Conservation (phyloP, 2,797 vertebrate species). For the Cryptoprocta ferox region DNA sequence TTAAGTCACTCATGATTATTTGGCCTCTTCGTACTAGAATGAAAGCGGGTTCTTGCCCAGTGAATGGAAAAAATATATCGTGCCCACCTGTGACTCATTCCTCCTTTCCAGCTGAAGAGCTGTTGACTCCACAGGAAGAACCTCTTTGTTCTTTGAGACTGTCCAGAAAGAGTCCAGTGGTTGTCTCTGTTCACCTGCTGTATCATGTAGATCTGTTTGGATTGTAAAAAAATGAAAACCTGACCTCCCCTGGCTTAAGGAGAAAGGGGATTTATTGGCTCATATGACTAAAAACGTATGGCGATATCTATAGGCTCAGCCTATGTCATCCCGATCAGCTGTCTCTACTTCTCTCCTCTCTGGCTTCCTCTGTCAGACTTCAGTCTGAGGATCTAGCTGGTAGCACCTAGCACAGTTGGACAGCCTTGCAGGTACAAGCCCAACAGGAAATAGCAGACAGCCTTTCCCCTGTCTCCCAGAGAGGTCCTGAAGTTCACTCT, state of each 20-base stretch:
- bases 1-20: neutral
- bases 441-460: neutral
- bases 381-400: neutral
- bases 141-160: conserved; percentile 15
- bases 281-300: neutral
- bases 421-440: neutral
- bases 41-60: neutral
- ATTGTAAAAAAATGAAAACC: neutral
- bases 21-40: neutral
- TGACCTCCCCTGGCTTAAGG: neutral
- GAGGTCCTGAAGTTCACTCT: neutral
- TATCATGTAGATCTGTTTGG: conserved; percentile 41
- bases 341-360: neutral
- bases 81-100: conserved; percentile 16
- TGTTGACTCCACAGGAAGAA: neutral
- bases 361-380: neutral
- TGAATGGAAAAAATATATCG: neutral
- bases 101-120: neutral
- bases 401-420: neutral
- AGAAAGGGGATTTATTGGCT: neutral
- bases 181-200: conserved; percentile 12
- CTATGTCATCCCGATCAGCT: too few species aligned
- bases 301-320: neutral
- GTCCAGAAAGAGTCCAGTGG: conserved; percentile 7
- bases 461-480: neutral